Base-by-base conservation (phyloP, 2,113 vertebrate species). In the Seriola quinqueradiata region DNA sequence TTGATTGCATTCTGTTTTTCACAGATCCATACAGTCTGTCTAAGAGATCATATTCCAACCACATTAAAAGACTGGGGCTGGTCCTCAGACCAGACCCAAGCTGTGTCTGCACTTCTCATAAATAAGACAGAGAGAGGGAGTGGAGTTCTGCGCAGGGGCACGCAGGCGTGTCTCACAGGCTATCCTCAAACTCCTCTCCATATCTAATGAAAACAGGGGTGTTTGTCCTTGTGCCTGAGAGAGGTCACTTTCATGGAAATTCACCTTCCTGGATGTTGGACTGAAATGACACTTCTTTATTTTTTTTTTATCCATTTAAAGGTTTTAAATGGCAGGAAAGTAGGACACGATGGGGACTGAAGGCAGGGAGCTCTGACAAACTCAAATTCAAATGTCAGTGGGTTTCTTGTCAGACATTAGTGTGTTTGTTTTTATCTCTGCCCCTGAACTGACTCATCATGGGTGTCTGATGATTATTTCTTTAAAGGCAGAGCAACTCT, bases 21-120 rank as follows among this genome's bases (percentile, higher is more conserved):
- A 83, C 86, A 76, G 85, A 87, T 87, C 84, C 9, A 81, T 90
- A 84, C 14, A 75, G 90, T 48, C 86, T 50, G 71, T 85, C 87
- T 78, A 70, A 85, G 75, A 85, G 90, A 94, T 95, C 91, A 90
- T 91, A 92, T 94, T 95, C 77, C 93, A 84, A 70, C 66, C 82
- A 89, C 94, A 93, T 93, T 93, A 94, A 87, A 90, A 84, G 88
- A 88, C 78, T 58, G 17, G 71, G 68, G 61, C 70, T 81, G 75
- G 71, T 89, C 86, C 77, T 87, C 70, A 59, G 63, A 76, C 60
- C 65, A 42, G 82, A 85, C 87, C 86, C 70, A 40, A 77, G 81
- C 83, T 75, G 79, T 73, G 81, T 72, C 87, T 71, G 86, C 88
- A 91, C 83, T 89, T 79, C 87, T 91, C 80, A 92, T 87, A 87